Evolutionary conservation across 2,888 invertebrate genomes (phyloP).

Genomic region (Drosophila mimica): DNA sequence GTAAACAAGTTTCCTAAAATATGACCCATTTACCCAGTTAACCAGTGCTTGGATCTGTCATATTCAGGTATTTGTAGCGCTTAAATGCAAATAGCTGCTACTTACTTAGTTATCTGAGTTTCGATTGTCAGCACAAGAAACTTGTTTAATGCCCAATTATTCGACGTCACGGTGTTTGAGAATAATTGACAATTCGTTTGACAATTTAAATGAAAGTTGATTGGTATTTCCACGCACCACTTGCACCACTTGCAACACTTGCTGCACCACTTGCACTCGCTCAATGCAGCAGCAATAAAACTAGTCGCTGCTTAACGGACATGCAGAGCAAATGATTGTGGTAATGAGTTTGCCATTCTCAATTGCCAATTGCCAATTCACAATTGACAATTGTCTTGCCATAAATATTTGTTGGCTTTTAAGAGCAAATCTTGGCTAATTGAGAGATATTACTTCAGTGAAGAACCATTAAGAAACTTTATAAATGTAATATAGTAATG

Average conservation of each 20-base stretch:
- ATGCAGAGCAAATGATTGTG: slow-evolving; percentile 51
- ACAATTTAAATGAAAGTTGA: slow-evolving; percentile 84
- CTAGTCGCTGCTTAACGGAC: slow-evolving; percentile 50
- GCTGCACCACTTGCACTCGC: slow-evolving; percentile 56
- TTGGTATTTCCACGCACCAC: slow-evolving; percentile 62
- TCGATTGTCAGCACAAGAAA: slow-evolving; percentile 11
- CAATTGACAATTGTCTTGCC: slow-evolving; percentile 45
- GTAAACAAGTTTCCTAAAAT: slow-evolving; percentile 84
- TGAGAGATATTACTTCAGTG: not conserved
- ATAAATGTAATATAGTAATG: not conserved
- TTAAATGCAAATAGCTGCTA: slow-evolving; percentile 39
- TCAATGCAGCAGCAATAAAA: slow-evolving; percentile 40
- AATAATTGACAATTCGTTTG: slow-evolving; percentile 62
- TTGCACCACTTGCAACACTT: slow-evolving; percentile 50
- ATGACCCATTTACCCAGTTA: slow-evolving; percentile 84
- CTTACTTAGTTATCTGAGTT: slow-evolving; percentile 9
- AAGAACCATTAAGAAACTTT: not conserved
- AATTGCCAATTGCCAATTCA: slow-evolving; percentile 35
- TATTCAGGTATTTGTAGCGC: slow-evolving; percentile 37
- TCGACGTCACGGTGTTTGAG: slow-evolving; percentile 46
- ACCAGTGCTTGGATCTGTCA: slow-evolving; percentile 35
- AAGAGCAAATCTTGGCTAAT: slow-evolving; percentile 56
- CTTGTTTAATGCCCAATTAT: slow-evolving; percentile 30
- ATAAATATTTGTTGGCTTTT: slow-evolving; percentile 55
- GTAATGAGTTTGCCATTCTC: slow-evolving; percentile 33